Evolutionary conservation across 2,888 invertebrate species (phyloP).

Genomic region (Ectemnius lituratus): DNA sequence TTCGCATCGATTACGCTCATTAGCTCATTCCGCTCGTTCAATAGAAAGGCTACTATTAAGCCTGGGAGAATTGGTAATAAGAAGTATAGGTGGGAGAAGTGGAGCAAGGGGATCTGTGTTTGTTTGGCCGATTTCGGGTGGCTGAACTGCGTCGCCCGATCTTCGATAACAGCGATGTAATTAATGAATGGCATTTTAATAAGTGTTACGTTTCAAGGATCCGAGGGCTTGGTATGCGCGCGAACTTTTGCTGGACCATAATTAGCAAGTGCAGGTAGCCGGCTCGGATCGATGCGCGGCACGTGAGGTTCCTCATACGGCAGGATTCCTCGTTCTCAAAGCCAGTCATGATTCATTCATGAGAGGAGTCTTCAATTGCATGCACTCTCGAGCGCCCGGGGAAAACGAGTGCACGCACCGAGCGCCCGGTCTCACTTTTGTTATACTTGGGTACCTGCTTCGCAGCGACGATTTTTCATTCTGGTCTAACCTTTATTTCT

Average conservation of each 20-base stretch:
- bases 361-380: slow-evolving; percentile 47
- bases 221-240: slow-evolving; percentile 18
- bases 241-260: slow-evolving; percentile 38
- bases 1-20: slow-evolving; percentile 7
- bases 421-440: slow-evolving; percentile 35
- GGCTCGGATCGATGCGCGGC: slow-evolving; percentile 45
- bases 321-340: slow-evolving; percentile 50
- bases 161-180: slow-evolving; percentile 28
- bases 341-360: slow-evolving; percentile 57
- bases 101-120: too few species aligned
- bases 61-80: not conserved
- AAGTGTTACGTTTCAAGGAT: slow-evolving; percentile 44
- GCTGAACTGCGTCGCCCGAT: too few species aligned
- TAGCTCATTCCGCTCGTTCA: not conserved
- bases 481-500: slow-evolving; percentile 16
- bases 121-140: too few species aligned
- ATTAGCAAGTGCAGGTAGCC: slow-evolving; percentile 54
- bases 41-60: not conserved
- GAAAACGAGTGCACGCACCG: slow-evolving; percentile 39
- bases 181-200: slow-evolving; percentile 53
- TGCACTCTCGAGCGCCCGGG: slow-evolving; percentile 24
- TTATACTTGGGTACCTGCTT: slow-evolving; percentile 28
- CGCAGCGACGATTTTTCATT: slow-evolving; percentile 35
- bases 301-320: slow-evolving; percentile 48
- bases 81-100: not conserved